A percentile compares a stretch with the other conserved stretches of the same genome.
These are phyloP conservation scores for Cacajao melanocephalus DNA, from an alignment of 2,797 vertebrate genomes.

Conservation along the genomic window DNA sequence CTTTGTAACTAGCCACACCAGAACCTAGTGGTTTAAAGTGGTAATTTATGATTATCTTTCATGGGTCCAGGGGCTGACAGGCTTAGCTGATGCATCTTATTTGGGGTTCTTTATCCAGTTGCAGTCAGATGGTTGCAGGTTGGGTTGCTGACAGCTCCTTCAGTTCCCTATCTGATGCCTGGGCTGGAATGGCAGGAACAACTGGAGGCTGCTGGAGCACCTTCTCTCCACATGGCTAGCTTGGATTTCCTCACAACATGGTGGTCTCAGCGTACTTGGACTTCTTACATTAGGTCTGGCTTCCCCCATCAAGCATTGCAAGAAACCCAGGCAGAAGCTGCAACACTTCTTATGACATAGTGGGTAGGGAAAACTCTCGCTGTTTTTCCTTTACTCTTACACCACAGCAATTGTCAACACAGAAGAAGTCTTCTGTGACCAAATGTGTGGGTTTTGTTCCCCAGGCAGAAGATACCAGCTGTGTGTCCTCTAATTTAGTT, in stretches of 20 bases:
- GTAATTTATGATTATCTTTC: not conserved
- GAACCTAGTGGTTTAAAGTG: not conserved
- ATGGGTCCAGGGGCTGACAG: not conserved
- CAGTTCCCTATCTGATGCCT: not conserved
- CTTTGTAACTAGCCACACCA: not conserved
- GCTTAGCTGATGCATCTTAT: not conserved
- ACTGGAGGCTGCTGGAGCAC: not conserved
- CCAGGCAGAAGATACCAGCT: too few relatives aligned
- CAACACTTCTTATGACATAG: not conserved
- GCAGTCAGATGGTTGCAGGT: not conserved
- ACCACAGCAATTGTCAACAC: too few relatives aligned
- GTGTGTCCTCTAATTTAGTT: too few relatives aligned
- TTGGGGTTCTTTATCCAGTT: not conserved
- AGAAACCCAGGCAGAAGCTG: not conserved
- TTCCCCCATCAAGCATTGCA: not conserved
- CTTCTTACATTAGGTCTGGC: not conserved
- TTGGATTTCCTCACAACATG: not conserved
- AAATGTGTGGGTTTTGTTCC: too few relatives aligned
- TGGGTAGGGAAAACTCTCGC: too few relatives aligned
- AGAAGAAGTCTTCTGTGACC: too few relatives aligned
- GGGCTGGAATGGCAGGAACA: not conserved
- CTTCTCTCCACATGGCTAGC: not conserved
- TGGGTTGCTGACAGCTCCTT: not conserved
- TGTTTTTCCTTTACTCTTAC: too few relatives aligned
- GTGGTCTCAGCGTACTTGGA: not conserved